phyloP scores from a whole-genome alignment of 2,797 vertebrate species.

The Chelon auratus region DNA sequence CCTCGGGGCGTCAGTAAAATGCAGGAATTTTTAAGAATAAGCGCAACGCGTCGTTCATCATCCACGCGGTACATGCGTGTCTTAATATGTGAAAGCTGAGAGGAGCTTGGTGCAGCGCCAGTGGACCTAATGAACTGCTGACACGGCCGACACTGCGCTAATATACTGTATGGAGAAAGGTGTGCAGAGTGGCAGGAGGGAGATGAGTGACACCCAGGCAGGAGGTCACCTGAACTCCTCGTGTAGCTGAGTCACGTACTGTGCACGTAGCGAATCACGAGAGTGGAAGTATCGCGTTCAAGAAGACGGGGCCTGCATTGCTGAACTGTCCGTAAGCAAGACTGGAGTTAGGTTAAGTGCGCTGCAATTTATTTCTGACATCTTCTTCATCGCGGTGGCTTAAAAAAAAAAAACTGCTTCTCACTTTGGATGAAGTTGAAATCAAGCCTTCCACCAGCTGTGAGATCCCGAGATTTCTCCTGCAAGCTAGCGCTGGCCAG shows the following conservation, averaged over 20 bases:
- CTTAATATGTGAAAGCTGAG: conserved; percentile 34
- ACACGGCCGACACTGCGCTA: conserved; percentile 19
- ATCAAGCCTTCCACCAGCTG: too few relatives aligned
- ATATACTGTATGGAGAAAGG: conserved; percentile 5
- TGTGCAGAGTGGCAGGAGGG: neutral
- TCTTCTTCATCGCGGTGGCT: too few relatives aligned
- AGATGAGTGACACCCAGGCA: conserved; percentile 20
- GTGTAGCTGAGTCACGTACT: conserved; percentile 2
- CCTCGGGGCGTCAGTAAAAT: neutral
- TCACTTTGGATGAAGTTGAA: too few relatives aligned
- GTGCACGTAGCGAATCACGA: conserved; percentile 1
- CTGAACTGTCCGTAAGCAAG: too few relatives aligned
- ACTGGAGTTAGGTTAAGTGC: too few relatives aligned
- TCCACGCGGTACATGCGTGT: neutral
- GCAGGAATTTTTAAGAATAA: neutral
- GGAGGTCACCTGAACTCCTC: neutral
- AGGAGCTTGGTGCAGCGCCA: conserved; percentile 8
- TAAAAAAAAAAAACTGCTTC: too few relatives aligned
- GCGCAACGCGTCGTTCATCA: neutral
- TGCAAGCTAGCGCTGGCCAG: neutral
- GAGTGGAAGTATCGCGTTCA: neutral
- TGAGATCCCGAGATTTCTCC: neutral
- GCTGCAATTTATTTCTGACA: too few relatives aligned
- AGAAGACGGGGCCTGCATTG: neutral
- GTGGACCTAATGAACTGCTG: conserved; percentile 37